Evolutionary conservation across 2,797 vertebrate genomes (phyloP).

Genomic region (Salarias fasciatus): DNA sequence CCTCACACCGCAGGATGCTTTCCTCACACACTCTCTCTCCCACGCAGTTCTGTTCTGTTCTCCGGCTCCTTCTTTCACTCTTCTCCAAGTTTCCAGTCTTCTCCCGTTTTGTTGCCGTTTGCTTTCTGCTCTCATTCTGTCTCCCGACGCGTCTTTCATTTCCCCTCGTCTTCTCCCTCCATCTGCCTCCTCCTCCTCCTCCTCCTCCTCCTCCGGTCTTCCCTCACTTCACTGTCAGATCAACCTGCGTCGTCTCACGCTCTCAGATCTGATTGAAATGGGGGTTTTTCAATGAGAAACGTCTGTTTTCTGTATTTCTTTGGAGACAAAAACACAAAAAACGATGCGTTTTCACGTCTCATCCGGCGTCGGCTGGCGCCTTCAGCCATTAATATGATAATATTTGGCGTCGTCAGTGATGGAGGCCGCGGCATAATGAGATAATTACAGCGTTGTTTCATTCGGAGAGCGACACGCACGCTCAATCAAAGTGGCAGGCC

Average conservation of each 20-base stretch:
- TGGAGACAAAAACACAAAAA: too few relatives aligned
- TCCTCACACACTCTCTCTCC: conserved; percentile 47
- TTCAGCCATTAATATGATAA: conserved; percentile 82
- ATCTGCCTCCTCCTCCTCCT: conserved; percentile 27
- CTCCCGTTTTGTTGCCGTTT: conserved; percentile 28
- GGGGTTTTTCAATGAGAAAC: conserved; percentile 16
- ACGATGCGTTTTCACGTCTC: too few relatives aligned
- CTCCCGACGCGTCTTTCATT: too few relatives aligned
- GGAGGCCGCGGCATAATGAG: conserved; percentile 87
- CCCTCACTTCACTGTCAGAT: conserved; percentile 16
- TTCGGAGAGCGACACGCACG: conserved; percentile 87
- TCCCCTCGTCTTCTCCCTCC: too few relatives aligned
- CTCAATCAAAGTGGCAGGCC: conserved; percentile 96
- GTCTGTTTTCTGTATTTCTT: too few relatives aligned
- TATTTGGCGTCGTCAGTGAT: conserved; percentile 56
- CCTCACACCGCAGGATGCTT: conserved; percentile 40
- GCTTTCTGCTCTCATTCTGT: conserved; percentile 65
- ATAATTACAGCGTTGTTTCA: conserved; percentile 95
- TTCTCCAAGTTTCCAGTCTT: conserved; percentile 31
- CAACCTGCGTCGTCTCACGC: conserved; percentile 23
- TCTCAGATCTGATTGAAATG: conserved; percentile 51
- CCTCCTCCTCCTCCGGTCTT: conserved; percentile 31
- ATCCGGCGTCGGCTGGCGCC: conserved; percentile 64
- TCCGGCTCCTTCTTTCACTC: conserved; percentile 52
- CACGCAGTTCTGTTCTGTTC: conserved; percentile 12